phyloP scores from a whole-genome alignment of 2,888 invertebrate species.

The Molanna angustata region DNA sequence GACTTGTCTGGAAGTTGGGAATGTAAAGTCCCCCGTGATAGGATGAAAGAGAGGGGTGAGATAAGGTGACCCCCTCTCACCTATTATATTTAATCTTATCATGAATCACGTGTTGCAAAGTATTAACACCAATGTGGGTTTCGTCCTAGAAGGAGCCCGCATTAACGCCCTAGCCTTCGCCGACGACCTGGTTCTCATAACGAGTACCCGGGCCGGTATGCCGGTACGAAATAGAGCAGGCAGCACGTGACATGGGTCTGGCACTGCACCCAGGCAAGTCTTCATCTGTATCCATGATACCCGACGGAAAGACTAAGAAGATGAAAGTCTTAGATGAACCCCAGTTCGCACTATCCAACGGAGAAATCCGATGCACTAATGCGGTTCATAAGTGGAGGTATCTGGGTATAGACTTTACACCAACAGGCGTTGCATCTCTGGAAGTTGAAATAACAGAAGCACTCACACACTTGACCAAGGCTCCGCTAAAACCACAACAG shows the following conservation, averaged over 20 bases:
- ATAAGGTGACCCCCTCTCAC: no score
- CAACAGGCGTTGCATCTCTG: neutral
- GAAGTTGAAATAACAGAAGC: neutral
- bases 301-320: neutral
- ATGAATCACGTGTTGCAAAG: no score
- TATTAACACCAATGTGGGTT: no score
- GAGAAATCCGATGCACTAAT: neutral
- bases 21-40: neutral
- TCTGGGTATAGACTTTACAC: conserved; percentile 3
- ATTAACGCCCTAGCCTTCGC: no score
- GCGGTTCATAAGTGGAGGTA: conserved; percentile 2
- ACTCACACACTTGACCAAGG: neutral
- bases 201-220: neutral
- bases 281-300: neutral
- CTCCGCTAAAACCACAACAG: conserved; percentile 12
- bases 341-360: neutral
- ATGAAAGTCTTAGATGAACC: neutral
- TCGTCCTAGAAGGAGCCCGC: no score
- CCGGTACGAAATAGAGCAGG: neutral
- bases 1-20: no score
- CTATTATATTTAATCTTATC: no score
- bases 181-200: no score
- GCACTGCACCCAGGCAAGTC: neutral
- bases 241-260: neutral
- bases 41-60: no score